These are phyloP conservation scores for Biston betularia DNA, from an alignment of 2,888 invertebrate species.

Conservation along the genomic window DNA sequence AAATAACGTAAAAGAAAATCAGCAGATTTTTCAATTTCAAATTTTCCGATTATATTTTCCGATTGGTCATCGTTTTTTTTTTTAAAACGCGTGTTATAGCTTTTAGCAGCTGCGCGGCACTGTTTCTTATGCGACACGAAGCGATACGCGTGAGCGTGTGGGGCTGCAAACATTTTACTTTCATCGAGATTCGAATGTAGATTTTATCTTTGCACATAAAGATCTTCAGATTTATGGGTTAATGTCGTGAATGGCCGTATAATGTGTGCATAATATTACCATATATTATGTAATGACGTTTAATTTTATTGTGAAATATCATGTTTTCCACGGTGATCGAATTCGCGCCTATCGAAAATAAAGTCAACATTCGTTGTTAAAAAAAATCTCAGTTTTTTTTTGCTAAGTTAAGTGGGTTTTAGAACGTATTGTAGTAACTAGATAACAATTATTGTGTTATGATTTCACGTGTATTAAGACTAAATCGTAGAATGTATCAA, in stretches of 20 bases:
- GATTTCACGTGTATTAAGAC: no score
- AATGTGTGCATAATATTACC: constrained; percentile 20
- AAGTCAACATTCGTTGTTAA: not conserved
- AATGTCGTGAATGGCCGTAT: constrained; percentile 40
- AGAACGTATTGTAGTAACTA: not conserved
- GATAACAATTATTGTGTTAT: no score
- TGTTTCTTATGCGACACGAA: constrained; percentile 59
- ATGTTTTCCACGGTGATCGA: not conserved
- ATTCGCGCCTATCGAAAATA: not conserved
- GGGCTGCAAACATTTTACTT: constrained; percentile 68
- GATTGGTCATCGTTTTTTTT: constrained; percentile 17
- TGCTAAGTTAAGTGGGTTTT: no score
- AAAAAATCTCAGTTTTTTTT: not conserved
- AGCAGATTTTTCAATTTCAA: not conserved
- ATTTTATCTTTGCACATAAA: constrained; percentile 28
- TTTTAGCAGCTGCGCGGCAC: constrained; percentile 68
- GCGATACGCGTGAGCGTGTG: constrained; percentile 55
- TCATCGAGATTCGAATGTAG: constrained; percentile 44
- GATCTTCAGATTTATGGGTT: constrained; percentile 46
- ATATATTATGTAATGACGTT: constrained; percentile 23
- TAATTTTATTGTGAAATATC: not conserved
- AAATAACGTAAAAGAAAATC: not conserved
- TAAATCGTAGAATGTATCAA: no score
- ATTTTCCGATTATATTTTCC: constrained; percentile 16
- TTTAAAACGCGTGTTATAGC: constrained; percentile 64